Base-by-base conservation (phyloP, 2,797 vertebrate genomes). In the Ficedula albicollis region DNA sequence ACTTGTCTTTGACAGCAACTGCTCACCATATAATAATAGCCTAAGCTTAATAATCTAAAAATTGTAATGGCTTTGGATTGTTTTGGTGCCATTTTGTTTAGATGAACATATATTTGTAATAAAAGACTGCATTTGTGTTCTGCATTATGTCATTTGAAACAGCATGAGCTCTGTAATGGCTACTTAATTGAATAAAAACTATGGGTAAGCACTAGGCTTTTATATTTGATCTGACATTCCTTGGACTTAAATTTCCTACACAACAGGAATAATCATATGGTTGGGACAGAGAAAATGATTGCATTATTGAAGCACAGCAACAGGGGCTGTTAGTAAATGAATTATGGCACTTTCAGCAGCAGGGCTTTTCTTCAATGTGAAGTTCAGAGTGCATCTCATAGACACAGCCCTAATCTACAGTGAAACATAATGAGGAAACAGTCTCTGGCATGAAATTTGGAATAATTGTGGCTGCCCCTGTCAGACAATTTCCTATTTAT, bases 161-260 rank as follows among this genome's bases (percentile, higher is more conserved):
- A 93, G 82, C 94, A 91, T 93, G 91, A 96, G 88, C 80, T 95
- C 66, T 94, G 83, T 94, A 97, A 95, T 89, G 95, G 95, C 80
- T 89, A 67, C 84, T 80, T 95, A 93, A 96, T 76, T 95, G 86
- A 95, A 88, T 95, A 92, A 77, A 88, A 92, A 73, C 63, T 77
- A 68, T 86, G 82, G 90, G 82, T 84, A 97, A 96, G 62, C 78
- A 78, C 86, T 93, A 72, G 58, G 63, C 75, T 93, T 91, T 95
- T 91, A 41, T 70, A 92, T 84, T 90, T 82, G 88, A 72, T 80
- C 94, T 93, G 94, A 91, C 95, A 90, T 96, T 84, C 78, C 76
- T 66, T 76, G 84, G 93, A 70, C 62, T 77, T 78, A 87, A 56
- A 81, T 94, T 88, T 80, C 89, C 85, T 87, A 48, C 81, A 84